Evolutionary conservation across 2,797 vertebrate species (phyloP).

Genomic region (Hoplostethus mediterraneus): DNA sequence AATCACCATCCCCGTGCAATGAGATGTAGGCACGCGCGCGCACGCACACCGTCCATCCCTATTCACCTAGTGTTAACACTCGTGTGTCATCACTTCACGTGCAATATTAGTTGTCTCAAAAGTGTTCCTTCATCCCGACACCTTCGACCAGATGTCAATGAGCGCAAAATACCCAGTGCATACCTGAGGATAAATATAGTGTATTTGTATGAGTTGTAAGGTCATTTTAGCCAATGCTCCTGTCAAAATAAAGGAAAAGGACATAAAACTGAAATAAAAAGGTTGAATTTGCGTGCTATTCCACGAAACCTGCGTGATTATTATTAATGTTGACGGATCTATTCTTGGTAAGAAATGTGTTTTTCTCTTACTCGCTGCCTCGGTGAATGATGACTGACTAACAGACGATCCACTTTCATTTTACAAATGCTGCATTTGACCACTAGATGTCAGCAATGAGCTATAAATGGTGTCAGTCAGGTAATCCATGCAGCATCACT

Average conservation of each 20-base stretch:
- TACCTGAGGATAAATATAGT: slow-evolving; percentile 20
- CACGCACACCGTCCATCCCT: slow-evolving; percentile 10
- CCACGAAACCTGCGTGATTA: background rate
- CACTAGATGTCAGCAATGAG: slow-evolving; percentile 70
- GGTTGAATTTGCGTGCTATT: background rate
- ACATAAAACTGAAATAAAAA: slow-evolving; percentile 29
- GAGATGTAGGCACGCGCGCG: background rate
- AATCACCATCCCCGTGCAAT: slow-evolving; percentile 15
- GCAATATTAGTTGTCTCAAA: slow-evolving; percentile 7
- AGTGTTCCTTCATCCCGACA: slow-evolving; percentile 14
- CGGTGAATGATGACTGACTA: too few species aligned
- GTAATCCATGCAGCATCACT: background rate
- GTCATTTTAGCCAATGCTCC: slow-evolving; percentile 24
- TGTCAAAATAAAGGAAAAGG: slow-evolving; percentile 42
- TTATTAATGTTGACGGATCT: background rate
- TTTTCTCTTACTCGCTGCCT: background rate
- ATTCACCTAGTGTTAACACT: slow-evolving; percentile 10
- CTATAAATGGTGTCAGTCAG: slow-evolving; percentile 2
- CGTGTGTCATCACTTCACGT: slow-evolving; percentile 6
- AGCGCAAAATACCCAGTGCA: slow-evolving; percentile 20
- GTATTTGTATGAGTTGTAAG: slow-evolving; percentile 35
- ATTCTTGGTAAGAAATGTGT: background rate
- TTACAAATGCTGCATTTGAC: slow-evolving; percentile 9
- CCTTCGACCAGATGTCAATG: background rate
- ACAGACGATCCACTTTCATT: background rate